phyloP scores from a whole-genome alignment of 1,140 invertebrate species.

The Cardiocondyla obscurior region DNA sequence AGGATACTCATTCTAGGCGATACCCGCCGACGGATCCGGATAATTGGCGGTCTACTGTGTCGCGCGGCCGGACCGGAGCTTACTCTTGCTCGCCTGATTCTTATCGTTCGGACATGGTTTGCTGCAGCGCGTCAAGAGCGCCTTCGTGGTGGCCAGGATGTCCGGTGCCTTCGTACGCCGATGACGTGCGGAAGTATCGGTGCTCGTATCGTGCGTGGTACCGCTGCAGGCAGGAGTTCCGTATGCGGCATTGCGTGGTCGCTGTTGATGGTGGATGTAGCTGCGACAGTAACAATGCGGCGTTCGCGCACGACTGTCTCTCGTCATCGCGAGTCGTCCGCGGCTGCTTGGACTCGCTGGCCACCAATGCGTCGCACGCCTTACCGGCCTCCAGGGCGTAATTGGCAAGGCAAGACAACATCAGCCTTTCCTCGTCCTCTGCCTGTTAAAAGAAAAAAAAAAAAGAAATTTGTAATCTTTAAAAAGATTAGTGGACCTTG shows the following conservation, averaged over 20 bases:
- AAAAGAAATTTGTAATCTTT: background rate
- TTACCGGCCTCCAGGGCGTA: conserved; percentile 65
- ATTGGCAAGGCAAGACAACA: conserved; percentile 57
- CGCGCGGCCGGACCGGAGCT: background rate
- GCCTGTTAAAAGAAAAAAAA: background rate
- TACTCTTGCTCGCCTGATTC: background rate
- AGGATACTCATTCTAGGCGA: background rate
- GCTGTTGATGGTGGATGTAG: conserved; percentile 39
- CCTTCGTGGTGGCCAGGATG: conserved; percentile 14
- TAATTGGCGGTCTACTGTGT: background rate
- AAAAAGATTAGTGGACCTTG: background rate
- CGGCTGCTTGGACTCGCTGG: background rate
- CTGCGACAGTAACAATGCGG: conserved; percentile 62
- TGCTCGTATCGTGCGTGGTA: conserved; percentile 63
- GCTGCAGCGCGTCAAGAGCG: conserved; percentile 32
- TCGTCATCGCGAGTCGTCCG: background rate
- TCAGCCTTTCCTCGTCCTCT: conserved; percentile 57
- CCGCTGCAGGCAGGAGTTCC: conserved; percentile 64
- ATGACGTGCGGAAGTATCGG: conserved; percentile 42
- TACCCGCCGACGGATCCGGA: background rate
- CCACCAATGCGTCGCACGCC: conserved; percentile 56
- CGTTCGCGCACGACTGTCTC: conserved; percentile 50
- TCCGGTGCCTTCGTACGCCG: conserved; percentile 20
- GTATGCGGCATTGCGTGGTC: conserved; percentile 58
- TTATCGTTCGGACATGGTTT: conserved; percentile 54